A percentile compares a stretch with the other conserved stretches of the same genome.
These are phyloP conservation scores for Poeciliopsis turneri DNA, from an alignment of 2,797 vertebrate genomes.

Conservation along the genomic window DNA sequence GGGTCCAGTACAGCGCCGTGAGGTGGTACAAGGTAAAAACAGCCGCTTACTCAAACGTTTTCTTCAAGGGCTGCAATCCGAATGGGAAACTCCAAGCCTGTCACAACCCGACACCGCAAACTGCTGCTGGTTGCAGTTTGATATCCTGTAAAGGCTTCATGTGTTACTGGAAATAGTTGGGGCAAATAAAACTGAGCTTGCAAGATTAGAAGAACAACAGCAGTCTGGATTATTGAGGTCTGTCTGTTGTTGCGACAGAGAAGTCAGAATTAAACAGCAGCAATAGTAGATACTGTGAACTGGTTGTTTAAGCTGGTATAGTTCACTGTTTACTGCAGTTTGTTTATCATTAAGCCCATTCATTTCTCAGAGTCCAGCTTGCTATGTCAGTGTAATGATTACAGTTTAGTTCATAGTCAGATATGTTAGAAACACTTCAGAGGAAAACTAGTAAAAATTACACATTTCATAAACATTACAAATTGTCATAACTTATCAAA, in stretches of 20 bases:
- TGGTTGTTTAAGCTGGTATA: neutral
- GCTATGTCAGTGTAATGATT: neutral
- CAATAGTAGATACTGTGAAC: neutral
- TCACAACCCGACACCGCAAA: neutral
- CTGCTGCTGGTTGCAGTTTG: neutral
- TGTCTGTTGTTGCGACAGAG: neutral
- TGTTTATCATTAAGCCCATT: neutral
- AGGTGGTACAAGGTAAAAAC: constrained; percentile 75
- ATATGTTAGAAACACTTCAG: neutral
- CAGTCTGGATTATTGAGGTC: neutral
- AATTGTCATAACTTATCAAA: neutral
- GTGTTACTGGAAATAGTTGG: neutral
- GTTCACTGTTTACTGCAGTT: neutral
- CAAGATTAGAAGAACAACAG: neutral
- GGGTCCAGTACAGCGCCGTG: constrained; percentile 57
- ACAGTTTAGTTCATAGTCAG: neutral
- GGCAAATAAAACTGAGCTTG: neutral
- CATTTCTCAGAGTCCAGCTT: neutral
- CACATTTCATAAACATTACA: neutral
- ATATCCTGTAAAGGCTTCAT: neutral
- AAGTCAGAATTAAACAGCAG: neutral
- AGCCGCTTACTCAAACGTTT: neutral
- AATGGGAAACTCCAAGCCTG: neutral
- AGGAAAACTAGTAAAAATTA: neutral
- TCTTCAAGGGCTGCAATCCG: neutral